Base-by-base conservation (phyloP, 2,888 invertebrate species). In the Synergus gifuensis region DNA sequence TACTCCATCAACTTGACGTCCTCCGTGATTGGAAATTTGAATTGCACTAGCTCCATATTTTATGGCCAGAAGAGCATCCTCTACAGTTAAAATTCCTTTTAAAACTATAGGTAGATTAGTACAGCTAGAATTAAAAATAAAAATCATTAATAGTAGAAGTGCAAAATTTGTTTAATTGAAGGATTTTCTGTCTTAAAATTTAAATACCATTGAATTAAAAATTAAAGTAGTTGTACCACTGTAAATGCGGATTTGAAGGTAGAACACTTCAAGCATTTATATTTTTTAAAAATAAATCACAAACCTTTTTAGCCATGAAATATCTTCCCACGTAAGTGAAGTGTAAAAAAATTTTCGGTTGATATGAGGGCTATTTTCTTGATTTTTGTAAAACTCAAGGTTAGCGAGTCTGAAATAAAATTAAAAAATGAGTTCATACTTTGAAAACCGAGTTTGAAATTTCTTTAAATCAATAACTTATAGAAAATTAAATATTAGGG, bases 21-120 rank as follows among this genome's bases (percentile, higher is more conserved):
- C 98, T 1, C 98, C 98, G 91, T 98, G 98, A 92, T 98, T 98
- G 0, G 98, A 98, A 4, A 99, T 98, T 82, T 98, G 93, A 78
- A 98, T 95, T 0, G 95, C 98, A 4, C 94, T 93, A 67, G 96
- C 97, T 5, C 98, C 98, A 77, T 94, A 93, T 85, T 97, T 93
- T 0, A 94, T 93, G 0, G 96, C 98, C 86, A 95, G 93, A 18
- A 95, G 87, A 0, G 98, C 98, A 93, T 98, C 98, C 89, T 98
- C 97, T 0, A 94, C 95, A 0, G 97, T 96, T 54, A 98, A 92
- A 82, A 98, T 94, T 9, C 98, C 98, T 93, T 98, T 98, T 5
- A 97, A 93, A 77, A 98, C 93, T 28, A 98, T 95, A 0, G 98
- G 98, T 78, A 98, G 91, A 11, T 93, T 94, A 0, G 98, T 97